These are phyloP conservation scores for Spongia lamella DNA, from an alignment of 37 sponge, comb jelly and placozoan genomes.

Conservation along the genomic window DNA sequence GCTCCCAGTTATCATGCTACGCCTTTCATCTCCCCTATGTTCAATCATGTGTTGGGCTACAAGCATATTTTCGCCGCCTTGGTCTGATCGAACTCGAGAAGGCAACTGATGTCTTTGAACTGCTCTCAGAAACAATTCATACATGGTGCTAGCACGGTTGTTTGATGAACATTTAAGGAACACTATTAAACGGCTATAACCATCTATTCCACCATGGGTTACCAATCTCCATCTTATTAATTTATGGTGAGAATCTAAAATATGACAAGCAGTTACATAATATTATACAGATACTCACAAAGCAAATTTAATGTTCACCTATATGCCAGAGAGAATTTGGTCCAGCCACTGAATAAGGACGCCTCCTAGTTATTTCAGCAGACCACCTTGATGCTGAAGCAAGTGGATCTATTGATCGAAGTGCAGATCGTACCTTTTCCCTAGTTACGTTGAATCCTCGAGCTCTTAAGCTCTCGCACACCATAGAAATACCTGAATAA, in stretches of 20 bases:
- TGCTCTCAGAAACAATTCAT: slow-evolving; percentile 9
- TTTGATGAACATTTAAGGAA: slow-evolving; percentile 24
- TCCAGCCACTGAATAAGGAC: slow-evolving; percentile 18
- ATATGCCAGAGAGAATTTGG: slow-evolving; percentile 37
- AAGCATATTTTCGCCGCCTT: slow-evolving; percentile 36
- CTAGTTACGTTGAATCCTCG: slow-evolving; percentile 23
- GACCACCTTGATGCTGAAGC: slow-evolving; percentile 12
- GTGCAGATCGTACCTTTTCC: slow-evolving; percentile 1
- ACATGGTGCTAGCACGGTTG: slow-evolving; percentile 19
- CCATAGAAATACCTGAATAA: slow-evolving; percentile 14
- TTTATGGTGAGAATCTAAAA: background rate
- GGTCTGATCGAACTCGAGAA: slow-evolving; percentile 27
- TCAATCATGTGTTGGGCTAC: slow-evolving; percentile 42
- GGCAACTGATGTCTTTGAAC: slow-evolving; percentile 11
- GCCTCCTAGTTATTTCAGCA: slow-evolving; percentile 7
- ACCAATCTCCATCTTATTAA: too few relatives aligned
- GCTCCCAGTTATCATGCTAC: slow-evolving; percentile 32
- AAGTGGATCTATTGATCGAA: slow-evolving; percentile 8
- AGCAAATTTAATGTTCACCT: background rate
- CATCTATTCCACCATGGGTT: slow-evolving; percentile 28
- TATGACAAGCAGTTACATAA: too few relatives aligned
- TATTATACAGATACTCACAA: too few relatives aligned
- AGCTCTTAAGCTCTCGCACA: slow-evolving; percentile 1
- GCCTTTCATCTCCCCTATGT: slow-evolving; percentile 30
- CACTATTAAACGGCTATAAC: slow-evolving; percentile 24